Percentiles rank a stretch among this genome's conserved stretches.
Conservation (phyloP, 64 coral and sea anemone species). For the Pachyseris speciosa region DNA sequence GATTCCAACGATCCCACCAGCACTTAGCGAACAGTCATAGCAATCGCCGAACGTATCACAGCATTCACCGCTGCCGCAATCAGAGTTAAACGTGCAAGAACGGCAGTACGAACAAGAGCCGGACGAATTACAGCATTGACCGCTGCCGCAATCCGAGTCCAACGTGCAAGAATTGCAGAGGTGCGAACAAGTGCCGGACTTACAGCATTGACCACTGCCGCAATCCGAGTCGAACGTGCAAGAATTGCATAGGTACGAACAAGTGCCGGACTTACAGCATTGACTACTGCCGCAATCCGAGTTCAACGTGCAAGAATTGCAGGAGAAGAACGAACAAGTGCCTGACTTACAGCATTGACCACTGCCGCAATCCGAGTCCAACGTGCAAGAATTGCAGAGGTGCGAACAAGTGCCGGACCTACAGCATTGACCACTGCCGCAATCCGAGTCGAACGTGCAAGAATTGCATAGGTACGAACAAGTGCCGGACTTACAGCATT, state of each 20-base stretch:
- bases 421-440: neutral
- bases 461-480: too few relatives aligned
- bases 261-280: neutral
- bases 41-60: too few relatives aligned
- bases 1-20: neutral
- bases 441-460: neutral
- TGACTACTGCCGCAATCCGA: neutral
- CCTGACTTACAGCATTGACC: neutral
- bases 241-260: too few relatives aligned
- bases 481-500: neutral
- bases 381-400: neutral
- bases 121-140: neutral
- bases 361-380: neutral
- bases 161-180: neutral
- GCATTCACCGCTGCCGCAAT: too few relatives aligned
- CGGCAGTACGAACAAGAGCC: too few relatives aligned
- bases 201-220: neutral
- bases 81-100: neutral
- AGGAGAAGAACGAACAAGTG: too few relatives aligned
- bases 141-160: neutral
- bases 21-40: too few relatives aligned
- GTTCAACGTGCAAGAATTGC: too few relatives aligned
- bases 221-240: neutral
- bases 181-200: too few relatives aligned
- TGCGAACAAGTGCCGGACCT: too few relatives aligned